Conservation (phyloP, 2,888 invertebrate species). For the Syritta pipiens region DNA sequence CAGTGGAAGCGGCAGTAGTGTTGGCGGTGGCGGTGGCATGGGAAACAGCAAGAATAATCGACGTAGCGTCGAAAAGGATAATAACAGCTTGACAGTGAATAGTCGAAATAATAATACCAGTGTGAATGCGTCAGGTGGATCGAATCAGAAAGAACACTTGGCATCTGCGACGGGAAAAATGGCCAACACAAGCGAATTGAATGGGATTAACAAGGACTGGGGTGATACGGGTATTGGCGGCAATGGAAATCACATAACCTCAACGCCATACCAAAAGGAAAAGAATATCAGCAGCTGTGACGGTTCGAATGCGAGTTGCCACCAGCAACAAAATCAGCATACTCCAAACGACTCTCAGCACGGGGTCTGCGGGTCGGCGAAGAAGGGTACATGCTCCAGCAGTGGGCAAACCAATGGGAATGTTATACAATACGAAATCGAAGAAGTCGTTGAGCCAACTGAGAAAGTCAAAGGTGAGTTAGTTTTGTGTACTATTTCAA, state of each 20-base stretch:
- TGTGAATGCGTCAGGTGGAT: constrained; percentile 4
- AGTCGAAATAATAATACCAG: constrained; percentile 30
- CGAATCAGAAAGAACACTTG: constrained; percentile 55
- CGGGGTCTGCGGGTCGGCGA: constrained; percentile 60
- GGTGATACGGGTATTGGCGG: constrained; percentile 42
- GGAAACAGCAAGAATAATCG: constrained; percentile 75
- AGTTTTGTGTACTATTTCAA: not conserved
- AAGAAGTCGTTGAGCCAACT: constrained; percentile 76
- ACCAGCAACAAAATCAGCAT: constrained; percentile 71
- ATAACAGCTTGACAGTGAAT: constrained; percentile 65
- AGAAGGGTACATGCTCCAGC: constrained; percentile 55
- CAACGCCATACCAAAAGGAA: constrained; percentile 53
- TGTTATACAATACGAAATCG: constrained; percentile 75
- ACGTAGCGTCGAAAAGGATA: constrained; percentile 78
- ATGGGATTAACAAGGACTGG: constrained; percentile 52
- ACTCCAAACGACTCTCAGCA: constrained; percentile 25
- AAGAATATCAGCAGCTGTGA: constrained; percentile 70
- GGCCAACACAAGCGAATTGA: constrained; percentile 41
- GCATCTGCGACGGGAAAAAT: constrained; percentile 33
- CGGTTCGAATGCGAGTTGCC: constrained; percentile 71
- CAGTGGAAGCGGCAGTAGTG: constrained; percentile 65
- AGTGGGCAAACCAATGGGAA: constrained; percentile 74
- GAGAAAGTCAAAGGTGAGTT: constrained; percentile 76
- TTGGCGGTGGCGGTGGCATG: constrained; percentile 69
- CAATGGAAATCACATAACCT: constrained; percentile 70